A percentile compares a stretch with the other conserved stretches of the same genome.
Evolutionary conservation across 2,113 vertebrate species (phyloP).

Genomic region (Lampris megalopsis): DNA sequence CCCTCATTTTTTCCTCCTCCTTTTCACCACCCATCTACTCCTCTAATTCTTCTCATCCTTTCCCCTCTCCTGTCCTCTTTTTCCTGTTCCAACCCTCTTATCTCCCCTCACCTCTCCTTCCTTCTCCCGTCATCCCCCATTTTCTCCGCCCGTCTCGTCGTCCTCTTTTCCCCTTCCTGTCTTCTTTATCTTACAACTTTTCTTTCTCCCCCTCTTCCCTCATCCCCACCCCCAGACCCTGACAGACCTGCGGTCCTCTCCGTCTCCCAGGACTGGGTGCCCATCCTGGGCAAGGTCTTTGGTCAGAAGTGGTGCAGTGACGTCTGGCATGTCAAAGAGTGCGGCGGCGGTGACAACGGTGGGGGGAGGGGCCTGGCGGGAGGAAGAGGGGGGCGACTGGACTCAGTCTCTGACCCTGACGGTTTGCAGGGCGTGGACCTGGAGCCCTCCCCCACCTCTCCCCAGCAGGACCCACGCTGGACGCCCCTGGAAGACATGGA

Average conservation of each 20-base stretch:
- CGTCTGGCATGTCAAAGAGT: constrained; percentile 75
- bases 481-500: constrained; percentile 77
- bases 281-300: constrained; percentile 83
- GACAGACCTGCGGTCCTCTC: constrained; percentile 62
- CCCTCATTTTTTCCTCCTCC: not conserved
- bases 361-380: constrained; percentile 18
- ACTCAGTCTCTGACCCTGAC: constrained; percentile 16
- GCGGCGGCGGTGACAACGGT: not conserved
- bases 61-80: not conserved
- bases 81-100: not conserved
- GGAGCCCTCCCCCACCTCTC: constrained; percentile 65
- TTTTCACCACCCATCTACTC: not conserved
- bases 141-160: no score
- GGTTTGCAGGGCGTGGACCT: constrained; percentile 40
- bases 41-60: not conserved
- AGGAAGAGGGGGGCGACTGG: not conserved
- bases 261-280: constrained; percentile 82
- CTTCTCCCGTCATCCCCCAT: not conserved
- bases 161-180: not conserved
- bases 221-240: constrained; percentile 30
- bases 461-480: constrained; percentile 76
- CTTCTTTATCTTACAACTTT: not conserved
- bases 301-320: constrained; percentile 83
- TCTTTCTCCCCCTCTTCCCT: not conserved
- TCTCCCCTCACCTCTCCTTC: not conserved